Conservation (phyloP, 2,888 invertebrate genomes). For the Trissolcus japonicus region DNA sequence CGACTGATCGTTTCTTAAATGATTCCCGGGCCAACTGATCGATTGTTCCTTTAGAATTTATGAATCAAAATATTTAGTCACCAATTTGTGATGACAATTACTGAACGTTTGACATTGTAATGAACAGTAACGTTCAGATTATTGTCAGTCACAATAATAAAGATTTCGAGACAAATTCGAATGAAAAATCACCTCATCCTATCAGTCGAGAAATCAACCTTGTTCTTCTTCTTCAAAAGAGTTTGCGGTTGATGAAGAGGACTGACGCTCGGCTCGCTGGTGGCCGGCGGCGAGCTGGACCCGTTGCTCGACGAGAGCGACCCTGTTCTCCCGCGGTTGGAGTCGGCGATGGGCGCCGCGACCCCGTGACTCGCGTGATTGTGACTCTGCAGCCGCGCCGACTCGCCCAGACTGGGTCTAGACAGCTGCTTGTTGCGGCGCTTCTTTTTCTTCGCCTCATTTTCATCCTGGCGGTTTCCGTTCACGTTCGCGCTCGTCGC, state of each 20-base stretch:
- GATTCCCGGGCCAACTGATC: too few relatives aligned
- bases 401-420: constrained; percentile 80
- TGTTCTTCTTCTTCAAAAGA: constrained; percentile 84
- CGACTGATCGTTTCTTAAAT: too few relatives aligned
- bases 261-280: constrained; percentile 85
- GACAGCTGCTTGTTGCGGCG: constrained; percentile 83
- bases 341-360: constrained; percentile 68
- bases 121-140: too few relatives aligned
- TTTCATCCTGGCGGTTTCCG: constrained; percentile 78
- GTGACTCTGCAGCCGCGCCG: constrained; percentile 60
- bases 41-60: too few relatives aligned
- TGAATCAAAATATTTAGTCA: too few relatives aligned
- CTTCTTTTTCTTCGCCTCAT: constrained; percentile 81
- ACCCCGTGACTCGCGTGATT: constrained; percentile 74
- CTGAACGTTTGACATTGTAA: too few relatives aligned
- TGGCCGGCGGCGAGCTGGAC: constrained; percentile 89
- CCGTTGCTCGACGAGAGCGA: constrained; percentile 87
- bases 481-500: constrained; percentile 78
- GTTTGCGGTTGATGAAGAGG: constrained; percentile 81
- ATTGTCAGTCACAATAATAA: too few relatives aligned
- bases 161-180: too few relatives aligned
- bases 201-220: constrained; percentile 87
- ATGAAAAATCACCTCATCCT: constrained; percentile 84
- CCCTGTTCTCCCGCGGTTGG: constrained; percentile 82
- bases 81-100: too few relatives aligned